Evolutionary conservation across 2,888 invertebrate genomes (phyloP), one percentile per base, ranked within the genome.

Genomic region (Muscina levida): DNA sequence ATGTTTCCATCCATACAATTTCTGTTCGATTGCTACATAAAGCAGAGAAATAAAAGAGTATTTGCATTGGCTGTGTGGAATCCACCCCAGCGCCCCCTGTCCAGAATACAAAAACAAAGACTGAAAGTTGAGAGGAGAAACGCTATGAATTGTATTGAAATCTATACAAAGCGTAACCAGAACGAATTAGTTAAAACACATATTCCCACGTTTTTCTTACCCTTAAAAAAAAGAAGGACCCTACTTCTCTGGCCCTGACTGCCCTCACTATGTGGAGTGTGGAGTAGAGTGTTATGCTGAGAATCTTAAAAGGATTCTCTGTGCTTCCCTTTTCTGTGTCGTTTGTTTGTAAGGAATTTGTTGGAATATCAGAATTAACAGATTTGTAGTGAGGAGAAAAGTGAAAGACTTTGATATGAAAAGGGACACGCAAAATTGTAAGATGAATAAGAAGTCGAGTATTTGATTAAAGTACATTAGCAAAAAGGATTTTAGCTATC

Each of bases 141-240:
- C 24, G 10, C 6, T 19, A 51, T 26, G 53, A 51, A 72, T 53
- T 13, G 4, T 42, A 53, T 53, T 51, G 24, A 65, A 56, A 46
- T 57, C 39, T 66, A 56, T 31, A 26, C 39, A 62, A 72, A 73
- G n/a, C 67, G 24, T 24, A 79, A 53, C 66, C 67, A 62, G 4
- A 72, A 51, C 57, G 59, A 75, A 79, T 67, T 79, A 53, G 48
- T 51, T 26, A 57, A 75, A 46, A 13, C 53, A 79, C 37, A 75
- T 79, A 72, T 79, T 75, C 79, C 66, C 79, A 79, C 79, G 79
- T 71, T 75, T 71, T 78, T 19, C 22, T 53, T 71, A 53, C 53
- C 53, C 53, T 53, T 24, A 53, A 44, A 19, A 31, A 5, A 31
- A 31, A n/a, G n/a, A n/a, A 26, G 31, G 31, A 46, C 39, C 48